Conservation (phyloP, 2,113 vertebrate species). For the Pterocles burchelli region DNA sequence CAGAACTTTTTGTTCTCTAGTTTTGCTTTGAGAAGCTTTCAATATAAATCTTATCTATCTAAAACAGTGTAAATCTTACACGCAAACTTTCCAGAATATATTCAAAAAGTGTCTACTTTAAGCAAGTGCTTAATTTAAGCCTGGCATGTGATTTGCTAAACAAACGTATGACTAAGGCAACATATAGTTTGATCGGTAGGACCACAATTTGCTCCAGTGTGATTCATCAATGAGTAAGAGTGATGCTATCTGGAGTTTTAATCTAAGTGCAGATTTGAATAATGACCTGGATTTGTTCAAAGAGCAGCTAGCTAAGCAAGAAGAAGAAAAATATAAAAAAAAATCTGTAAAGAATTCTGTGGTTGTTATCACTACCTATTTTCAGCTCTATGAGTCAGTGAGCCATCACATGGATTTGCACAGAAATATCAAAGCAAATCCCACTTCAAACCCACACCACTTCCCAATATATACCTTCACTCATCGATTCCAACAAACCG, state of each 20-base stretch:
- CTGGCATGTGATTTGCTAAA: slow-evolving; percentile 57
- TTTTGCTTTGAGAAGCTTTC: background rate
- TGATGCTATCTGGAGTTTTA: slow-evolving; percentile 46
- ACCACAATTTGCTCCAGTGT: slow-evolving; percentile 32
- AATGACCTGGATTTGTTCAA: slow-evolving; percentile 56
- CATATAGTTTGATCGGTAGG: slow-evolving; percentile 18
- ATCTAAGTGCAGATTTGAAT: slow-evolving; percentile 46
- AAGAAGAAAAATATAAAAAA: background rate
- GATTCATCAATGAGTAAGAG: slow-evolving; percentile 70
- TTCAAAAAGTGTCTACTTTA: background rate
- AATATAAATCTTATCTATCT: background rate
- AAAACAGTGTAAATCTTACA: background rate
- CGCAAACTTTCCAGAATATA: background rate
- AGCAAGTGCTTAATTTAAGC: slow-evolving; percentile 46
- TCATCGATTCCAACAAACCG: background rate
- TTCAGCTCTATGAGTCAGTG: slow-evolving; percentile 59
- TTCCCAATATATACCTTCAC: slow-evolving; percentile 64
- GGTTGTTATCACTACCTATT: slow-evolving; percentile 59
- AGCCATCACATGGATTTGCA: slow-evolving; percentile 62
- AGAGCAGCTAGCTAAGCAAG: slow-evolving; percentile 59
- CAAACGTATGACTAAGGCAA: slow-evolving; percentile 62
- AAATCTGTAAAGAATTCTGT: slow-evolving; percentile 14
- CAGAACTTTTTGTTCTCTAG: background rate
- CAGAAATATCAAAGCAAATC: slow-evolving; percentile 72
- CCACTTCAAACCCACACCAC: slow-evolving; percentile 69